Conservation (phyloP, 1,140 invertebrate species). For the Spodoptera litura region DNA sequence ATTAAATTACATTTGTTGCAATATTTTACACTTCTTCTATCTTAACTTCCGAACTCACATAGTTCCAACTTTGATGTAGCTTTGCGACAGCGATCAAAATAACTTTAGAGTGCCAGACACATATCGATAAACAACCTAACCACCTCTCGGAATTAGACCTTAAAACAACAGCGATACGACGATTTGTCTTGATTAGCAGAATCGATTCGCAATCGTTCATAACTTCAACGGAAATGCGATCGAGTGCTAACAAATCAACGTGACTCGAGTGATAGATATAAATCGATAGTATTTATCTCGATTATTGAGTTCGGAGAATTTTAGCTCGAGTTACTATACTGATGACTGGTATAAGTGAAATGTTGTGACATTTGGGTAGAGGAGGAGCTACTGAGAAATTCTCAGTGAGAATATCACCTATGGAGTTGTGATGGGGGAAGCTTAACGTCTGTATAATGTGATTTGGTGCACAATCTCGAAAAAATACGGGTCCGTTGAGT, state of each 20-base stretch:
- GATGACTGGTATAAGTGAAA: slow-evolving; percentile 31
- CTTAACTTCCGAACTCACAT: too few species aligned
- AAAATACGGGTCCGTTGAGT: too few species aligned
- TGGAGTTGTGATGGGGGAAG: not conserved
- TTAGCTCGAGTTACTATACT: slow-evolving; percentile 22
- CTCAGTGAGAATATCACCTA: slow-evolving; percentile 17
- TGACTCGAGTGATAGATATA: slow-evolving; percentile 55
- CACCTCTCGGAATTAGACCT: slow-evolving; percentile 3
- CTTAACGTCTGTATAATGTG: too few species aligned
- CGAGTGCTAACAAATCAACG: slow-evolving; percentile 46
- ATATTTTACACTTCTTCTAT: too few species aligned
- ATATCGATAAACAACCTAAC: slow-evolving; percentile 1
- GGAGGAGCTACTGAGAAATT: slow-evolving; percentile 27
- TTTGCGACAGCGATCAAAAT: not conserved
- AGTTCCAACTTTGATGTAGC: too few species aligned
- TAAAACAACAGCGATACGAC: not conserved
- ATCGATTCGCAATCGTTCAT: slow-evolving; percentile 41
- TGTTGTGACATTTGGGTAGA: slow-evolving; percentile 39
- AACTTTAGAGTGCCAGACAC: not conserved
- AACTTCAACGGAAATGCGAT: slow-evolving; percentile 37
- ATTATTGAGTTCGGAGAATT: slow-evolving; percentile 49
- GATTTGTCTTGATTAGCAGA: slow-evolving; percentile 40
- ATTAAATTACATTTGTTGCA: too few species aligned
- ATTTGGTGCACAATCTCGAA: too few species aligned
- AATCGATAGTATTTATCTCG: slow-evolving; percentile 60